Evolutionary conservation across 2,888 invertebrate species (phyloP), one percentile per base, ranked within the genome.

Genomic region (Apomyelois bistriatella): DNA sequence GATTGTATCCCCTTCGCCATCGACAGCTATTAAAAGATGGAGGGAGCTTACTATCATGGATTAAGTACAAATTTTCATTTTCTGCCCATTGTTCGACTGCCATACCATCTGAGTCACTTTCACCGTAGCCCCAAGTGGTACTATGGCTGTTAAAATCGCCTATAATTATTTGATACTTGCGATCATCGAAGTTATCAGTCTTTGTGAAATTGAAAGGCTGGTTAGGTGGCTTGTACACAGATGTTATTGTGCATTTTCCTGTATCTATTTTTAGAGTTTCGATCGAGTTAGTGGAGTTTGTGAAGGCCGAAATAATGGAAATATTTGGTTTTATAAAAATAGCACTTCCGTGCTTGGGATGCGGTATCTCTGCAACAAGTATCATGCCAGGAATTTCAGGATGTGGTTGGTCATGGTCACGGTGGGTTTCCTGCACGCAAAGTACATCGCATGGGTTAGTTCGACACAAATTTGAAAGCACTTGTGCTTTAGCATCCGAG

Each of bases 321-420:
- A 30, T 5, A 7, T n/a, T n/a, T 3, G 46, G 30, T 12, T 2
- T 4, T 10, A n/a, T 13, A 30, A 46, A 46, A 1, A 46, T 9
- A n/a, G 46, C 46, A 13, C 30, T 46, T n/a, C 46, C 46, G 9
- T 30, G 17, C 13, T 46, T 46, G 9, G 7, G 13, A 13, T 46
- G 46, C 2, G 46, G 46, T n/a, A 46, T 41, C 8, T 41, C 41
- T 3, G 41, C 41, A 1, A 41, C 9, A 5, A 41, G 41, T n/a
- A 1, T 17, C 0, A 41, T 3, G 5, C 41, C 41, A 5, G 22
- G 22, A n/a, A n/a, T n/a, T n/a, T n/a, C n/a, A n/a, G n/a, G n/a
- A n/a, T n/a, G n/a, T n/a, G n/a, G n/a, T n/a, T n/a, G 17, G 8
- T 16, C 9, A 22, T 16, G 9, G 9, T 22, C 73, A 48, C 37